Evolutionary conservation across 2,888 invertebrate species (phyloP), one percentile per base, ranked within the genome.

Genomic region (Slavum lentiscoides): DNA sequence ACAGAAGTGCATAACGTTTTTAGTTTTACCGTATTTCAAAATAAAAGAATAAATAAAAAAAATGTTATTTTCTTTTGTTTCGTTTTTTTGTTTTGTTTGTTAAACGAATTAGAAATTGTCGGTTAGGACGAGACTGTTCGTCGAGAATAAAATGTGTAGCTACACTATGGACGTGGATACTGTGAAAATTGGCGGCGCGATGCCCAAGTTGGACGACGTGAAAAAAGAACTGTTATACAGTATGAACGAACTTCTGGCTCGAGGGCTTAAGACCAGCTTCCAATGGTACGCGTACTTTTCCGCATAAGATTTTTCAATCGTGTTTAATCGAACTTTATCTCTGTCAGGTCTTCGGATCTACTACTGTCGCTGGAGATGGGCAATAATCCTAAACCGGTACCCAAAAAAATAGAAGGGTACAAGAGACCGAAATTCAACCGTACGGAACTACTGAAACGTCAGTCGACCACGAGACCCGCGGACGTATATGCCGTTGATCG

Each of bases 311-410:
- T 13, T 13, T 13, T 49, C 43, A 49, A 13, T 49, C 13, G 49
- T 13, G 43, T 43, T 43, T 43, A 13, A 11, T 49, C 49, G 49
- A 49, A 49, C 49, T 49, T 49, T 49, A 15, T 39, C 21, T 37
- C n/a, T 13, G 1, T 37, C 21, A 80, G 80, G 80, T 64, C 55
- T 72, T 43, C 70, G 58, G 80, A 80, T 80, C 80, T 80, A 58
- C 70, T 80, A 6, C 8, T 70, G 37, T 80, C 80, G 43, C 53
- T 80, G 15, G 72, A 70, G n/a, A 19, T 80, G 0, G 80, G 80
- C 6, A 80, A 80, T 30, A 55, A 17, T 19, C 55, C 72, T 2
- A 80, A 80, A 72, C 80, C 75, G 0, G n/a, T 68, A 19, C 1
- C 67, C 7, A 80, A 72, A 64, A 80, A 72, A 66, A 70, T 70